phyloP scores from a whole-genome alignment of 1,140 invertebrate species.

The Microplitis mediator region DNA sequence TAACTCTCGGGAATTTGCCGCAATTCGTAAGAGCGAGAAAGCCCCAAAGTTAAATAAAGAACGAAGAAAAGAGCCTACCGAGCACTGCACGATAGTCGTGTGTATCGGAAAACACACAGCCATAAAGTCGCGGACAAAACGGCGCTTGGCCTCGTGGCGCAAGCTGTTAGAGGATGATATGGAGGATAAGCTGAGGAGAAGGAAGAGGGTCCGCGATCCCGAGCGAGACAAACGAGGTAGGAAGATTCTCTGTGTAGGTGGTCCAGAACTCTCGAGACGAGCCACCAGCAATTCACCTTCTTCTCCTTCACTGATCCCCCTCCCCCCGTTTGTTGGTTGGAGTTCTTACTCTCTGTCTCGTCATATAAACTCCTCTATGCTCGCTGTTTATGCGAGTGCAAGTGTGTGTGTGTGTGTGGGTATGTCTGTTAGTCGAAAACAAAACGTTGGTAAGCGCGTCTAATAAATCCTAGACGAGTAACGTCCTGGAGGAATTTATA shows the following conservation, averaged over 20 bases:
- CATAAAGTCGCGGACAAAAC: neutral
- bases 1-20: no score
- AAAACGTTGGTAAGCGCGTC: conserved; percentile 33
- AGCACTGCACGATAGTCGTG: neutral
- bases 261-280: conserved; percentile 15
- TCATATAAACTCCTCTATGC: conserved; percentile 3
- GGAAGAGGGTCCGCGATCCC: conserved; percentile 11
- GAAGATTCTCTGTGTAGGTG: conserved; percentile 26
- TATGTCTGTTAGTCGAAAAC: conserved; percentile 30
- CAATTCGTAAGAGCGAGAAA: no score
- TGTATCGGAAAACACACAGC: neutral
- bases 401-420: conserved; percentile 8
- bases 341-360: neutral
- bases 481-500: conserved; percentile 35
- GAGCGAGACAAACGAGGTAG: conserved; percentile 30
- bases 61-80: no score
- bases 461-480: conserved; percentile 39
- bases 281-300: conserved; percentile 7
- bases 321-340: no score
- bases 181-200: neutral
- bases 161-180: neutral
- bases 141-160: neutral
- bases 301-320: neutral
- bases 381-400: neutral
- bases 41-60: no score